Percentiles rank a stretch among this genome's conserved stretches.
Conservation (phyloP, 2,888 invertebrate species). For the Oligia latruncula region DNA sequence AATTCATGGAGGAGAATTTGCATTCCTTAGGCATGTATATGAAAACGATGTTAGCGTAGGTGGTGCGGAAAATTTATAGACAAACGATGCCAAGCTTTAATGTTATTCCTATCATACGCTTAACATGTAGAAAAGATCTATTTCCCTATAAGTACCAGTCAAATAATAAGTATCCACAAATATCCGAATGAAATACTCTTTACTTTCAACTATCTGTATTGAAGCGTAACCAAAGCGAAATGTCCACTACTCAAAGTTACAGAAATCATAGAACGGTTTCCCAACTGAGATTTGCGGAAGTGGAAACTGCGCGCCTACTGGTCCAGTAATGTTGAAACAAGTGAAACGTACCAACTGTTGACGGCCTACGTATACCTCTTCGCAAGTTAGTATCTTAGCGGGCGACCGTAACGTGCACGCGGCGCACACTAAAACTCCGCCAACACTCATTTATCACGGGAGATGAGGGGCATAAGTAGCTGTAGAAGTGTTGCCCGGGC, state of each 20-base stretch:
- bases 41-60: constrained; percentile 21
- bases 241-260: constrained; percentile 26
- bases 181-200: neutral
- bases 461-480: constrained; percentile 82
- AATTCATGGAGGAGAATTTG: constrained; percentile 38
- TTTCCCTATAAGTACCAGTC: neutral
- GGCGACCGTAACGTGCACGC: constrained; percentile 80
- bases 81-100: constrained; percentile 30
- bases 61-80: constrained; percentile 11
- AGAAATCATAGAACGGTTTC: constrained; percentile 49
- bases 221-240: neutral
- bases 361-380: constrained; percentile 65
- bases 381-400: constrained; percentile 71
- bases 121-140: neutral
- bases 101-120: neutral
- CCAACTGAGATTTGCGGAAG: constrained; percentile 52
- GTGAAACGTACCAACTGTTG: constrained; percentile 74
- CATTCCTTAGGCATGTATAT: neutral
- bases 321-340: constrained; percentile 71
- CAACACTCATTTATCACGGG: constrained; percentile 85
- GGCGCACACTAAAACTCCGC: constrained; percentile 81
- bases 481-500: constrained; percentile 74
- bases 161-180: neutral
- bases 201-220: neutral
- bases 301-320: constrained; percentile 49